These are phyloP conservation scores for Otis tarda DNA, from an alignment of 2,113 vertebrate species.

Conservation along the genomic window DNA sequence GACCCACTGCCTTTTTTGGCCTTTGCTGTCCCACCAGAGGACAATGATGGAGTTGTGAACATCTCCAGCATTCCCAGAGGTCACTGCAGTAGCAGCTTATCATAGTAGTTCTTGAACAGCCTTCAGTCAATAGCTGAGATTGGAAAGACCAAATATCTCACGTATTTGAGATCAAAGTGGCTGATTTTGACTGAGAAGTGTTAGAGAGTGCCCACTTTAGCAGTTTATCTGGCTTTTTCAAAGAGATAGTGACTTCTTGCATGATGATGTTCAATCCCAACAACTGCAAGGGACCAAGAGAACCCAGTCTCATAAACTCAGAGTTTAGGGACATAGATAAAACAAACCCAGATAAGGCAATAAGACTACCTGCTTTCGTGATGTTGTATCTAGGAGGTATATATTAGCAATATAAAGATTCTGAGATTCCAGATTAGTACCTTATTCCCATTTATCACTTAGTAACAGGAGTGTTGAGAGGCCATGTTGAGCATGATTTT, in stretches of 20 bases:
- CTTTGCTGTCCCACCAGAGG: not conserved
- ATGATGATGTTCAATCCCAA: not conserved
- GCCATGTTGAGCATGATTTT: not conserved
- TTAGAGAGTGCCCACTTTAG: not conserved
- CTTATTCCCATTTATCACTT: not conserved
- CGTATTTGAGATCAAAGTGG: not conserved
- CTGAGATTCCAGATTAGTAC: not conserved
- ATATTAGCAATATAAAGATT: not conserved
- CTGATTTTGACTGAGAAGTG: not conserved
- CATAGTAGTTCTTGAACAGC: not conserved
- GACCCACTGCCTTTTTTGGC: not conserved
- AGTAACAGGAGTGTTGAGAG: not conserved
- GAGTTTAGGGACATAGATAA: not conserved
- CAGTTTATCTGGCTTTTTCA: not conserved
- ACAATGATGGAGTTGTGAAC: not conserved
- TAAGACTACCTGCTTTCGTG: not conserved
- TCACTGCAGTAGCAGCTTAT: not conserved
- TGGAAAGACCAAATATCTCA: not conserved
- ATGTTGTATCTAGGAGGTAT: not conserved
- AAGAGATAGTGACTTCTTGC: not conserved
- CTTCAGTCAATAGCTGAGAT: not conserved
- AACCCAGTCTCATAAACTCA: not conserved
- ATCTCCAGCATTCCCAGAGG: not conserved
- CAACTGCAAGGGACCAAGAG: not conserved
- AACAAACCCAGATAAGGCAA: not conserved